Evolutionary conservation across 2,797 vertebrate genomes (phyloP), one percentile per base, ranked within the genome.

Genomic region (Alouatta caraya): DNA sequence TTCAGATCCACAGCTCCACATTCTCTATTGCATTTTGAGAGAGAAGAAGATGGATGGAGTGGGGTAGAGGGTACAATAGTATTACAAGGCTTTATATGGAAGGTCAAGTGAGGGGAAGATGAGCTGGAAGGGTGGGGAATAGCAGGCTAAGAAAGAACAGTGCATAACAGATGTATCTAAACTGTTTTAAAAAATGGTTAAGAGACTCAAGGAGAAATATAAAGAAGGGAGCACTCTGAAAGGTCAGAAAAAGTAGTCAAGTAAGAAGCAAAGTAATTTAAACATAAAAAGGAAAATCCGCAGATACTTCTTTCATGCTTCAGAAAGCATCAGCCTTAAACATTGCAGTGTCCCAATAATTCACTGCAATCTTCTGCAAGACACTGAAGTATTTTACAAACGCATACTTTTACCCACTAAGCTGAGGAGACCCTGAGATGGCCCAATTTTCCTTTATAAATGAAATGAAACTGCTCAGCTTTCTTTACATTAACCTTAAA

Each of bases 221-320:
- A 93, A 97, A 95, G 94, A 85, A 93, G 92, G 82, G 84, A 89
- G 70, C 67, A 15, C 92, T 96, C 46, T 75, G 12, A 98, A 98
- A 97, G 97, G 97, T 98, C 96, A 98, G 92, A 73, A 96, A 95
- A 97, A 97, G 95, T 97, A 98, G 97, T 97, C 97, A 98, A 98
- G 97, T 94, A 97, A 97, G 97, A 97, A 98, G 97, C 91, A 90
- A 97, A 97, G 93, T 98, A 97, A 98, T 98, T 98, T 97, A 95
- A 97, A 97, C 97, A 96, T 84, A 92, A 95, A 97, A 93, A 97
- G 90, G 81, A 59, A 95, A 86, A 88, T 91, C 92, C 75, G 76
- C 85, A 76, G 75, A 78, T 59, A 30, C 85, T 93, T 73, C 67
- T 84, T 95, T 95, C 98, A 98, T 96, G 97, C 98, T 97, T 96